Conservation (phyloP, 2,113 vertebrate genomes). For the Mandrillus leucophaeus region DNA sequence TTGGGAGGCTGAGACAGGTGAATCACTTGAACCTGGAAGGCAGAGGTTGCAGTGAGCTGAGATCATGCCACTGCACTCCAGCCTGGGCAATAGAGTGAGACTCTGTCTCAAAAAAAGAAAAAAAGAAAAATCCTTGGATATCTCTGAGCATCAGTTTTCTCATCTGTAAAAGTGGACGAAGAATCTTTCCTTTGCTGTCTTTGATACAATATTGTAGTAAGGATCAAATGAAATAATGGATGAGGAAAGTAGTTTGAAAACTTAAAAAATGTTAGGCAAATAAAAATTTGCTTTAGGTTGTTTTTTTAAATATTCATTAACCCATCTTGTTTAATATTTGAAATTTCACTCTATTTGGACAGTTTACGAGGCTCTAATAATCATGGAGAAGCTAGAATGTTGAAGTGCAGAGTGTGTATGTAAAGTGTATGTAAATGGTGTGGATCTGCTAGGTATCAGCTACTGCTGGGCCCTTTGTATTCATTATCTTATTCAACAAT, state of each 20-base stretch:
- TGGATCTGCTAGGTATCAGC: background rate
- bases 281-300: background rate
- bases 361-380: background rate
- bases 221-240: constrained; percentile 3
- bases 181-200: background rate
- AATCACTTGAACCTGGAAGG: no score
- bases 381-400: background rate
- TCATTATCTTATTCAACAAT: background rate
- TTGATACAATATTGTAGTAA: background rate
- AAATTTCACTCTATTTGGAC: background rate
- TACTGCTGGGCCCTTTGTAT: background rate
- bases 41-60: no score
- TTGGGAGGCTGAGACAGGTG: no score
- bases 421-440: background rate
- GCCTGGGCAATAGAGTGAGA: no score
- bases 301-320: background rate
- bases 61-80: no score
- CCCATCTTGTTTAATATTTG: background rate
- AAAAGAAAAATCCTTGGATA: background rate
- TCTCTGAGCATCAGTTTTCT: background rate
- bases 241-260: constrained; percentile 25
- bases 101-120: no score
- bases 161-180: background rate
- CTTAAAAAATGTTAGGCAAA: background rate
- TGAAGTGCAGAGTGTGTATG: background rate